phyloP scores from a whole-genome alignment of 1,140 invertebrate species.

The Sycophaga agraensis region DNA sequence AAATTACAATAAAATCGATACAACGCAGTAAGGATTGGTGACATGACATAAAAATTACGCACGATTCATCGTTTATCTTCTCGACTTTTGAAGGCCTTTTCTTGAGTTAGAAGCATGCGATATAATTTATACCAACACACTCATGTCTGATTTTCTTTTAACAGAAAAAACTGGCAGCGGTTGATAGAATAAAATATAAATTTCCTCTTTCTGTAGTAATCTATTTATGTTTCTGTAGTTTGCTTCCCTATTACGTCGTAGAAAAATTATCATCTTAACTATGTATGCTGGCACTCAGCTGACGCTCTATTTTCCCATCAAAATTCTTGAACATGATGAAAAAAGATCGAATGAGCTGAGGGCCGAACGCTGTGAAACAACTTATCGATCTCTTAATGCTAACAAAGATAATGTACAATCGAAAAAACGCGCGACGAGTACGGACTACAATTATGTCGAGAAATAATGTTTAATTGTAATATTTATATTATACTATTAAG shows the following conservation, averaged over 20 bases:
- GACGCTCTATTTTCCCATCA: neutral
- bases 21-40: conserved; percentile 4
- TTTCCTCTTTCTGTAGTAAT: neutral
- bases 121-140: neutral
- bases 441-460: conserved; percentile 18
- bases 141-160: neutral
- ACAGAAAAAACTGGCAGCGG: neutral
- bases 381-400: conserved; percentile 36
- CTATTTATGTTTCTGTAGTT: conserved; percentile 18
- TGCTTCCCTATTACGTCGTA: conserved; percentile 33
- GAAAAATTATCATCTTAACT: conserved; percentile 39
- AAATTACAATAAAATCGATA: conserved; percentile 28
- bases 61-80: conserved; percentile 7
- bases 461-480: conserved; percentile 23
- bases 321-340: conserved; percentile 23
- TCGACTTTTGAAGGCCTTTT: neutral
- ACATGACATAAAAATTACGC: conserved; percentile 19
- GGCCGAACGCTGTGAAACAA: conserved; percentile 13
- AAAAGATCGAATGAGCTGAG: conserved; percentile 1
- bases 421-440: conserved; percentile 35
- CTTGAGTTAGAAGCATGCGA: neutral
- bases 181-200: neutral
- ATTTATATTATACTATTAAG: conserved; percentile 18
- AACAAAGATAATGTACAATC: conserved; percentile 41
- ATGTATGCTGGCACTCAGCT: neutral